Evolutionary conservation across 2,113 vertebrate genomes (phyloP), one percentile per base, ranked within the genome.

Genomic region (Corythornis cristatus): DNA sequence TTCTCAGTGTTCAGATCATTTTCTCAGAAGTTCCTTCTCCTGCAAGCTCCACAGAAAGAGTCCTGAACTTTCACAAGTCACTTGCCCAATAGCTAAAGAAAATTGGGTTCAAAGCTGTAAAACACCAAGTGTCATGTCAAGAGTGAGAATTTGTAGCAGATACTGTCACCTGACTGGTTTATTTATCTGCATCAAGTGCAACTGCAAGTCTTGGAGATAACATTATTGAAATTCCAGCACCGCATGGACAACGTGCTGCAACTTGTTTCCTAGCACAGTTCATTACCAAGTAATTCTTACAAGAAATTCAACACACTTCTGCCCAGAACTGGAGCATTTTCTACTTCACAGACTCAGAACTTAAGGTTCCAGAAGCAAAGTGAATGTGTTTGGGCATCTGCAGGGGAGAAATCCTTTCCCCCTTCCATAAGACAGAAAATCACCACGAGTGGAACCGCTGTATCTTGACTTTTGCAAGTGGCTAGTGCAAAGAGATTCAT

Each of bases 151-250:
- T 42, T 65, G 50, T 20, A 88, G 93, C 68, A 91, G 48, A 78
- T 71, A 46, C 56, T 80, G 79, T 79, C 85, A 83, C 64, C 80
- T 40, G 46, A 45, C 82, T 80, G 75, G 67, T 86, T 91, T 94
- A 54, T 70, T 83, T 94, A 88, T 80, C 95, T 77, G 60, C 42
- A 95, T 77, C 79, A 95, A 94, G 83, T 53, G 72, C 90, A 94
- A 92, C 76, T 86, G 29, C 60, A n/a, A 77, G 35, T 86, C 68
- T 84, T 0, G 0, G 65, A 94, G 90, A 91, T 83, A 93, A 92
- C 80, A 53, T 95, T 93, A 81, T 10, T 93, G 90, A 81, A 90
- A 96, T 96, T 96, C 95, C 92, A 78, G 65, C 29, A 57, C 57
- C 15, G 23, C 43, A 45, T 31, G 72, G 90, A 37, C 68, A 67